Evolutionary conservation across 2,888 invertebrate species (phyloP), one percentile per base, ranked within the genome.

Genomic region (Aleiodes testaceus): DNA sequence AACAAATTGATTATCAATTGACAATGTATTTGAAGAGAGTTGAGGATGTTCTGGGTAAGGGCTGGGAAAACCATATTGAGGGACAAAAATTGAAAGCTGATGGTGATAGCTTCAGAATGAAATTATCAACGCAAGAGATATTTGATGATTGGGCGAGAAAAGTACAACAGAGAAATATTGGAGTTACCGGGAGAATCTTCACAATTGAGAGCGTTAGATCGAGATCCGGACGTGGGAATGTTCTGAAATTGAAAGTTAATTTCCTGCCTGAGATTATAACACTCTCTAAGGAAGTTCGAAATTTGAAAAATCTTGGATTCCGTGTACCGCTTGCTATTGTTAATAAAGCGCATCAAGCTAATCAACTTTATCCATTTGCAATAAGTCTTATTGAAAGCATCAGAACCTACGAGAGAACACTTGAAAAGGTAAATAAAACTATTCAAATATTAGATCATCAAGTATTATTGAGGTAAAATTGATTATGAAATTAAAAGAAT

Each of bases 31-130:
- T 99, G 87, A 94, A 96, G 84, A 92, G 99, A 75, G 99, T 99
- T 0, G 99, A 99, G 89, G 99, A 99, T 90, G 99, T 99, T 20
- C 91, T 99, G 63, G 98, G 96, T 91, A 98, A 97, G 88, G 98
- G 97, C 47, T 99, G 99, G 99, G 99, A 99, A 87, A 97, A 97
- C 80, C 99, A 99, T 86, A 97, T 99, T 63, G 99, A 99, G 88
- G 99, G 99, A 11, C 97, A 98, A 86, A 97, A 97, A 85, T 89
- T 98, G 69, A 99, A 99, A 88, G 96, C 95, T 3, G 98, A 99
- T 84, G 98, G 99, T 3, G 99, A 99, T 85, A 98, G 97, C 88
- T 99, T 99, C 89, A 93, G 97, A 14, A 90, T 95, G 71, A 99
- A 99, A 87, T 90, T 99, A 47, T 98, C 98, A 84, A 99, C 98